These are phyloP conservation scores for Mamestra brassicae DNA, from an alignment of 2,888 invertebrate species.

Conservation along the genomic window DNA sequence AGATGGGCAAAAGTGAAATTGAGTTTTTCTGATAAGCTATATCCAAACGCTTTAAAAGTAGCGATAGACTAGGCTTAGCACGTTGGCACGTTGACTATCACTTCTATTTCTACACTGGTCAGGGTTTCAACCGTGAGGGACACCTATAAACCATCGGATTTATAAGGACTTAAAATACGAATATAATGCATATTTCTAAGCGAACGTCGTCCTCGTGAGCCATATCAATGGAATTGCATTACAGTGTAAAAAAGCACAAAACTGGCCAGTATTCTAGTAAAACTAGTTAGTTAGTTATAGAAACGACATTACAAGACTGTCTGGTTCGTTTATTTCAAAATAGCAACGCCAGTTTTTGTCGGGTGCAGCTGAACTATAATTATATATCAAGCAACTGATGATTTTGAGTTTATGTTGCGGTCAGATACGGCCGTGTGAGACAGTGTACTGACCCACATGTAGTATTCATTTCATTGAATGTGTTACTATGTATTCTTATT, in stretches of 20 bases:
- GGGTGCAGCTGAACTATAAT: slow-evolving; percentile 36
- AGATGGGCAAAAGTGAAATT: slow-evolving; percentile 44
- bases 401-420: slow-evolving; percentile 40
- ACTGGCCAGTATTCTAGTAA: slow-evolving; percentile 31
- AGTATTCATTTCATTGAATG: slow-evolving; percentile 41
- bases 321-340: slow-evolving; percentile 58
- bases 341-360: slow-evolving; percentile 53
- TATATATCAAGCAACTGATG: slow-evolving; percentile 28
- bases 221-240: slow-evolving; percentile 38
- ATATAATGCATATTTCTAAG: slow-evolving; percentile 8
- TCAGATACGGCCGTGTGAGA: slow-evolving; percentile 7
- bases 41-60: slow-evolving; percentile 18
- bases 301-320: slow-evolving; percentile 59
- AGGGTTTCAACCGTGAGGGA: neutral
- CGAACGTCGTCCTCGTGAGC: slow-evolving; percentile 4
- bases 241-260: slow-evolving; percentile 46
- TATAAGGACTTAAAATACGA: slow-evolving; percentile 18
- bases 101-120: slow-evolving; percentile 7
- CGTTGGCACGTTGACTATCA: slow-evolving; percentile 1
- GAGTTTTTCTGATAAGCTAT: slow-evolving; percentile 30
- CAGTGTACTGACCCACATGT: slow-evolving; percentile 6
- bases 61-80: slow-evolving; percentile 2
- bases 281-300: slow-evolving; percentile 59
- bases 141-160: neutral
- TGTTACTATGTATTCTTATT: slow-evolving; percentile 16